Evolutionary conservation across 2,888 invertebrate genomes (phyloP), one percentile per base, ranked within the genome.

Genomic region (Xanthorhoe spadicearia): DNA sequence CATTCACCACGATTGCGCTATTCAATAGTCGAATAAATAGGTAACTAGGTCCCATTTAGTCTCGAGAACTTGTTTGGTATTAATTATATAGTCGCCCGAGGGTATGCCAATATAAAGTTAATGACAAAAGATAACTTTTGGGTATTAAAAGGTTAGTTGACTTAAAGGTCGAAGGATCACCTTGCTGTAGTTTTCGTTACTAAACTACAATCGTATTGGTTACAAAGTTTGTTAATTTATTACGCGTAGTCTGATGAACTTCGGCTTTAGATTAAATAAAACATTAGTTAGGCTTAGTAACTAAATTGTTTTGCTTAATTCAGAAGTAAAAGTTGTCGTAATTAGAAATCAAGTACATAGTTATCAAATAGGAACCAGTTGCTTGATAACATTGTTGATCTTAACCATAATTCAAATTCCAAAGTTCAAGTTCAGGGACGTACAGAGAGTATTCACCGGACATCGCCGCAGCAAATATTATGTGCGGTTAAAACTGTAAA

Each of bases 111-210:
- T 69, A 66, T 66, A 66, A 68, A 64, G 58, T 72, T 68, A 76
- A 77, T 77, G 72, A 69, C 73, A 73, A 77, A 75, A 80, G 75
- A 76, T 76, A 69, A 71, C 68, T 75, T 77, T 72, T 62, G 71
- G 72, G 64, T 69, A 74, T 72, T 76, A 70, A 78, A 83, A 80
- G 79, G 80, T 80, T 80, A 77, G 77, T 80, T 77, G 73, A 72
- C 57, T 69, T 71, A 76, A 80, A 82, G 73, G 77, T 74, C 74
- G 70, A 73, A 77, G 75, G 75, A 75, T 79, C 73, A 74, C 78
- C 76, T 78, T 78, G 78, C 74, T 72, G 76, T 71, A 69, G 72
- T 76, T 78, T 68, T 74, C 70, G 68, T 65, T 69, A 73, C 69
- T 68, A 65, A 66, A 63, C 53, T 62, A 53, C 19, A 57, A 61